These are phyloP conservation scores for Mirza zaza DNA, from an alignment of 2,113 vertebrate genomes.

Conservation along the genomic window DNA sequence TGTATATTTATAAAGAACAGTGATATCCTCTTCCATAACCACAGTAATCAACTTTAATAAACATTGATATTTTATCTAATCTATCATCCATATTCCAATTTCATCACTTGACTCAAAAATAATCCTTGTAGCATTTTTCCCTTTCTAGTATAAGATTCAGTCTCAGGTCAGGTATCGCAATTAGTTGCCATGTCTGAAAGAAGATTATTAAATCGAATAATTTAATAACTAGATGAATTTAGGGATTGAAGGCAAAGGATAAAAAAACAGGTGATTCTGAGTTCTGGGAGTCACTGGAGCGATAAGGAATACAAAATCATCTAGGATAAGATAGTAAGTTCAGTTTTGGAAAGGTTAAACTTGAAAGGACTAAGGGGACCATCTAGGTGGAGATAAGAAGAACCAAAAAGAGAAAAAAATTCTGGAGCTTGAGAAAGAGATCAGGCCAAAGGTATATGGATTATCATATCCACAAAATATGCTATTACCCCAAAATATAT, in stretches of 20 bases:
- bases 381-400: neutral
- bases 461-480: neutral
- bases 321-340: neutral
- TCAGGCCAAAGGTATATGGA: neutral
- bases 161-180: neutral
- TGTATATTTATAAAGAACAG: neutral
- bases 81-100: neutral
- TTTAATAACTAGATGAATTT: neutral
- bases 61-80: neutral
- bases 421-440: neutral
- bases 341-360: neutral
- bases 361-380: neutral
- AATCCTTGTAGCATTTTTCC: neutral
- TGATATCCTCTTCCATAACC: neutral
- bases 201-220: neutral
- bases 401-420: neutral
- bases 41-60: neutral
- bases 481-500: neutral
- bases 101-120: neutral
- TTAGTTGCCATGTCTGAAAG: neutral
- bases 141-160: neutral
- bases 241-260: neutral
- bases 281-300: neutral
- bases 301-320: neutral
- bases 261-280: neutral